These are phyloP conservation scores for Centropyge bicolor DNA, from an alignment of 2,797 vertebrate genomes.

Conservation along the genomic window DNA sequence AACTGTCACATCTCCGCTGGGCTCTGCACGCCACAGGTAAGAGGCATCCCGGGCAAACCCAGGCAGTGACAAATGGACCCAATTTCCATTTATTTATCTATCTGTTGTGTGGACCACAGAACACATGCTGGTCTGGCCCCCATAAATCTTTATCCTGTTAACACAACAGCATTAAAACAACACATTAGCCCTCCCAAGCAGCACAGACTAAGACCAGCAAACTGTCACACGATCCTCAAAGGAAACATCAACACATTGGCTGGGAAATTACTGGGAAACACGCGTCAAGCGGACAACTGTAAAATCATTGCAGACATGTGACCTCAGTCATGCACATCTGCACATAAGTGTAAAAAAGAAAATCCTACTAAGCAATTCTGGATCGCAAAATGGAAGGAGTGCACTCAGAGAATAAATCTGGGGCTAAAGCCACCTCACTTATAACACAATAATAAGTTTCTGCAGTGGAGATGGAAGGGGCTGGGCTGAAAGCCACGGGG, in stretches of 20 bases:
- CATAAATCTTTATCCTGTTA: conserved; percentile 84
- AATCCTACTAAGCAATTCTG: conserved; percentile 32
- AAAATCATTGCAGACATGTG: conserved; percentile 44
- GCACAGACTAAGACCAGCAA: conserved; percentile 63
- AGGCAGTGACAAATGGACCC: conserved; percentile 79
- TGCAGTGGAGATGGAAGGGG: conserved; percentile 56
- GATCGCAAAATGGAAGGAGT: conserved; percentile 43
- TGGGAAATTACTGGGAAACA: conserved; percentile 58
- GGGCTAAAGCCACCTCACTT: conserved; percentile 54
- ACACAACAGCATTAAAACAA: conserved; percentile 73
- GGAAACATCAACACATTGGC: conserved; percentile 32
- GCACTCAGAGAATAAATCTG: conserved; percentile 54
- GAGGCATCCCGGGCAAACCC: conserved; percentile 20
- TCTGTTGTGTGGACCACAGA: conserved; percentile 71
- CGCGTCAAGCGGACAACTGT: conserved; percentile 56
- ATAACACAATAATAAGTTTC: conserved; percentile 68
- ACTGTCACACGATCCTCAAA: conserved; percentile 27
- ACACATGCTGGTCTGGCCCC: conserved; percentile 63
- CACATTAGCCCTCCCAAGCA: conserved; percentile 70
- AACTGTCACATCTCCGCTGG: conserved; percentile 61
- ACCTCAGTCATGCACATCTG: conserved; percentile 30
- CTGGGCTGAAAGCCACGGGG: conserved; percentile 45
- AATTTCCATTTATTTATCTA: conserved; percentile 83
- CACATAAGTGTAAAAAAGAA: conserved; percentile 16
- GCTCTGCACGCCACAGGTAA: conserved; percentile 70